Base-by-base conservation (phyloP, 2,888 invertebrate species). In the Drosophila neutralis region DNA sequence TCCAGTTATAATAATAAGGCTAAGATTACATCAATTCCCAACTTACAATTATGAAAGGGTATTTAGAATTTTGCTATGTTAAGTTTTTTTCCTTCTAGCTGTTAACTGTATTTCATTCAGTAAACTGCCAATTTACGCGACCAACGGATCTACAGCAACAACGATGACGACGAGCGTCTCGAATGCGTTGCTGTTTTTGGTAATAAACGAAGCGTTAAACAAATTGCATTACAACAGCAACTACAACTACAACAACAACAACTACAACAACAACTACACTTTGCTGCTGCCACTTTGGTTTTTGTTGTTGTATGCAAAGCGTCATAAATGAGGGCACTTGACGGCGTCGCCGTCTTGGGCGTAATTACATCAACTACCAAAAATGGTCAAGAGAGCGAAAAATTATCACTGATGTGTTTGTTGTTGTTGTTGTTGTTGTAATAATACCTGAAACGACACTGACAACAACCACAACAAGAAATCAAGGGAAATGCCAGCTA, bases 161-260 rank as follows among this genome's bases (percentile, higher is more conserved):
- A 42, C 15, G 53, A 67, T 51, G n/a, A 40, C 40, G 38, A 45
- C 69, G 49, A 48, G 72, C 60, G 52, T 48, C 67, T 69, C 70
- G 67, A 85, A 80, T 83, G 81, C 67, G 73, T 68, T 80, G 80
- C 88, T 89, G 78, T 84, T 89, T 87, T 78, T 80, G 89, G 83
- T 85, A 87, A 90, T 90, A 87, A 87, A 87, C 87, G 87, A 87
- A 87, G 87, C 87, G 87, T 87, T 90, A 90, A 87, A 89, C 90
- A 87, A 90, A 90, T 90, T 87, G 90, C 90, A 90, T 80, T 87
- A 87, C 83, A 87, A 65, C 86, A 87, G 75, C 73, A 57, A 65
- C 66, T 63, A 53, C 71, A 57, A 65, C 59, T 63, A 53, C 65
- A 49, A 54, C 64, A 48, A 52, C 67, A 87, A 87, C 82, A 83